A percentile compares a stretch with the other conserved stretches of the same genome.
Conservation (phyloP, 2,113 vertebrate species). For the Percopsis transmontana region DNA sequence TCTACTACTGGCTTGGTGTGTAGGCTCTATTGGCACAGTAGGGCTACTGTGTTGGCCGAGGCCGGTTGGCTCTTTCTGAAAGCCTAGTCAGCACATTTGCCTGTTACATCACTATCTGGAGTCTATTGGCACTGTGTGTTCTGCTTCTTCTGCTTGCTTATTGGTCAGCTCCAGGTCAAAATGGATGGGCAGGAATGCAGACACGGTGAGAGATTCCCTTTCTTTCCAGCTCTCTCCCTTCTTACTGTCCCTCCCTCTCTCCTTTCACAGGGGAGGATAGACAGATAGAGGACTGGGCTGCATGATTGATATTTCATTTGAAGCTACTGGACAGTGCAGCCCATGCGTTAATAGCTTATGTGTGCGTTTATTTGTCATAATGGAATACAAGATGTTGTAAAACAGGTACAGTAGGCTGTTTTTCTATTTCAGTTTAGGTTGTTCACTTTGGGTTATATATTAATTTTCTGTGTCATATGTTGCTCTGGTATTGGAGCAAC, state of each 20-base stretch:
- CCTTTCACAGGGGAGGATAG: neutral
- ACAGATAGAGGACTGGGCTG: no score
- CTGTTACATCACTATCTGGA: conserved; percentile 5
- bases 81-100: conserved; percentile 23
- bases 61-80: conserved; percentile 24
- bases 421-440: neutral
- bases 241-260: neutral
- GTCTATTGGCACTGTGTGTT: neutral
- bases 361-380: neutral
- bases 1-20: neutral
- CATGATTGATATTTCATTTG: neutral
- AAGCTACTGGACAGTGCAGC: neutral
- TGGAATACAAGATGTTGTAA: neutral
- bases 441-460: no score
- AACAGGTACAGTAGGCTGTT: no score
- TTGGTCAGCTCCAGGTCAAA: conserved; percentile 32
- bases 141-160: conserved; percentile 26
- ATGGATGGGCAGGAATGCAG: conserved; percentile 52
- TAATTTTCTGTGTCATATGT: no score
- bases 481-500: no score
- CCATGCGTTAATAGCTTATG: neutral
- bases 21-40: conserved; percentile 4
- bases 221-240: neutral
- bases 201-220: conserved; percentile 49
- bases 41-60: conserved; percentile 14